These are phyloP conservation scores for Anguilla anguilla DNA, from an alignment of 2,797 vertebrate genomes.

Conservation along the genomic window DNA sequence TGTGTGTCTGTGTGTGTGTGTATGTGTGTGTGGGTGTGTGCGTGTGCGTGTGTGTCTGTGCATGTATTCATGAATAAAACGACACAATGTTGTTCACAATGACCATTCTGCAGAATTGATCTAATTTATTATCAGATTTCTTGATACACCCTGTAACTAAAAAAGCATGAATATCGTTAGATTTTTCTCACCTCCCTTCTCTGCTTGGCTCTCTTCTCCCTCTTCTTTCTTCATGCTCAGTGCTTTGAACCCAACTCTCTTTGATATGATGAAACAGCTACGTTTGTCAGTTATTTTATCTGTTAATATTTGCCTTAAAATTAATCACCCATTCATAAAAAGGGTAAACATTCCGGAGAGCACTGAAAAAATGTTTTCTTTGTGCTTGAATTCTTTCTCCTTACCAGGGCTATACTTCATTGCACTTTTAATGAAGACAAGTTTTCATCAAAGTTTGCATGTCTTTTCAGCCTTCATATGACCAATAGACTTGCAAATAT, in stretches of 20 bases:
- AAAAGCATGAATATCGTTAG: slow-evolving; percentile 7
- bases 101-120: not conserved
- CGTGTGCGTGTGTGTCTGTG: not conserved
- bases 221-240: not conserved
- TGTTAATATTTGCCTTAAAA: not conserved
- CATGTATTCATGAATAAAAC: not conserved
- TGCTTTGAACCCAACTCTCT: slow-evolving; percentile 5
- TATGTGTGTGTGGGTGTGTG: not conserved
- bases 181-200: not conserved
- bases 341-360: not conserved
- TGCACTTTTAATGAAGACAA: not conserved
- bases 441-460: not conserved
- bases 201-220: not conserved
- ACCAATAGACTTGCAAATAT: not conserved
- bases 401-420: not conserved
- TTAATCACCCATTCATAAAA: slow-evolving; percentile 9
- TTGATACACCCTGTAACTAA: slow-evolving; percentile 13
- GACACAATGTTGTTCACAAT: not conserved
- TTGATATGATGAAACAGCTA: slow-evolving; percentile 13
- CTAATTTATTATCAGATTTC: not conserved
- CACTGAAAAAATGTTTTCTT: not conserved
- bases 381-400: not conserved
- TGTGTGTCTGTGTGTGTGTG: not conserved
- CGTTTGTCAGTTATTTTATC: not conserved
- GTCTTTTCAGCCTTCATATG: not conserved